Base-by-base conservation (phyloP, 2,888 invertebrate species). In the Ganaspis brasiliensis region DNA sequence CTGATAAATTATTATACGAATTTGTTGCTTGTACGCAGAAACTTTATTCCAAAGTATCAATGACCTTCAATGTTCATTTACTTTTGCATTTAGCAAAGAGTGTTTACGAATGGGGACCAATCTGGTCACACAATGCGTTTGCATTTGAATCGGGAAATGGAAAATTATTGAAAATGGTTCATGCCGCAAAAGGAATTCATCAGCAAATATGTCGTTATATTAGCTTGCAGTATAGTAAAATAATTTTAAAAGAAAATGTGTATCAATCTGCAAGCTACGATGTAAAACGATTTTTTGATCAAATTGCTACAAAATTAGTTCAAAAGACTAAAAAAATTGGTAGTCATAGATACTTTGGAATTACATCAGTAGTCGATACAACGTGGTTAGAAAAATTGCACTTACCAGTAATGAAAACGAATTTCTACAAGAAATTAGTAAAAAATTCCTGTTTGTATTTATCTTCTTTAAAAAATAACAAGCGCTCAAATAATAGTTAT, bases 1-100 rank as follows among this genome's bases (percentile, higher is more conserved):
- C 52, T 52, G 52, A 52, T 52, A 52, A 52, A 52, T 52, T 52
- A 52, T 52, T 52, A 8, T 52, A 52, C 52, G 19, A 52, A 52
- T 52, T 52, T 19, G 52, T 52, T 52, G 19, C 52, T 19, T 6
- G 19, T 9, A 52, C 52, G 9, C 16, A 52, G 16, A 52, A 16
- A 0, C 52, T 52, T 5, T 52, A 52, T 52, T 52, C 16, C 16
- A 52, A 52, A 52, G 19, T 52, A 16, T 16, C 52, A 1, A 52
- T 52, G 52, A 52, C 52, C 9, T 52, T 52, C 19, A 52, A 52
- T 8, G 52, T 52, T 16, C 52, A 52, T 19, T 52, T 52, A 19
- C 52, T 52, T 5, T 52, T 52, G 52, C 52, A 52, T 52, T 52
- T 52, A 52, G 16, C 19, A 52, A 52, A 16, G 9, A 52, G 52